A percentile compares a stretch with the other conserved stretches of the same genome.
Evolutionary conservation across 2,113 vertebrate genomes (phyloP).

Genomic region (Raja brachyura): DNA sequence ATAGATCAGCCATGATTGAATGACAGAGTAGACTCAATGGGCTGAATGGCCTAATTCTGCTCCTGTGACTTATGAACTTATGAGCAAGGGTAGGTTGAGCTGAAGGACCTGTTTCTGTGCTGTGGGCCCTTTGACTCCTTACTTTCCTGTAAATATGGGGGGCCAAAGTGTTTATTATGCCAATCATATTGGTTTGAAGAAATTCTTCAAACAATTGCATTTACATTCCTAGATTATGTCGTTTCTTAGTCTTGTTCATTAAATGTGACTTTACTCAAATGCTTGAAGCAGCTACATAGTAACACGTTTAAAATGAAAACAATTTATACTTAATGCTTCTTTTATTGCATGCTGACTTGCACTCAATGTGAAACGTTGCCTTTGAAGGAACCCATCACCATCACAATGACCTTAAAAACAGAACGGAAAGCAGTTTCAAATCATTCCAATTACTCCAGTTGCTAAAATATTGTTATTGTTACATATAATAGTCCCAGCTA

Average conservation of each 20-base stretch:
- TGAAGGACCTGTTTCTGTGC: too few species aligned
- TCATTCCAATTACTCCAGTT: background rate
- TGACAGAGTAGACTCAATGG: too few species aligned
- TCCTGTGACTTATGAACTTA: too few species aligned
- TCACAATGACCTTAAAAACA: background rate
- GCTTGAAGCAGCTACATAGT: background rate
- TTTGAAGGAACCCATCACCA: background rate
- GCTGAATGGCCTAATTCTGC: too few species aligned
- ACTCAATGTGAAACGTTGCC: background rate
- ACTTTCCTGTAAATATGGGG: background rate
- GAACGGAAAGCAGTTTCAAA: slow-evolving; percentile 1
- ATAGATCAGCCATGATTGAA: too few species aligned
- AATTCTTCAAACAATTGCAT: background rate
- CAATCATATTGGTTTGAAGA: background rate
- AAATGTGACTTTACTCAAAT: background rate
- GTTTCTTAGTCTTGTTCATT: background rate
- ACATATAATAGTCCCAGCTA: background rate
- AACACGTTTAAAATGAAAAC: background rate
- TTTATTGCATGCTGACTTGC: slow-evolving; percentile 10
- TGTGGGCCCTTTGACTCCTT: background rate
- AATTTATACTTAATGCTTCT: background rate
- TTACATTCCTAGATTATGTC: background rate
- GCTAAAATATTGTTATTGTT: slow-evolving; percentile 1
- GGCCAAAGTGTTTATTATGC: background rate
- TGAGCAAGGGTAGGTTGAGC: too few species aligned